A percentile compares a stretch with the other conserved stretches of the same genome.
Evolutionary conservation across 2,797 vertebrate species (phyloP).

Genomic region (Pempheris klunzingeri): DNA sequence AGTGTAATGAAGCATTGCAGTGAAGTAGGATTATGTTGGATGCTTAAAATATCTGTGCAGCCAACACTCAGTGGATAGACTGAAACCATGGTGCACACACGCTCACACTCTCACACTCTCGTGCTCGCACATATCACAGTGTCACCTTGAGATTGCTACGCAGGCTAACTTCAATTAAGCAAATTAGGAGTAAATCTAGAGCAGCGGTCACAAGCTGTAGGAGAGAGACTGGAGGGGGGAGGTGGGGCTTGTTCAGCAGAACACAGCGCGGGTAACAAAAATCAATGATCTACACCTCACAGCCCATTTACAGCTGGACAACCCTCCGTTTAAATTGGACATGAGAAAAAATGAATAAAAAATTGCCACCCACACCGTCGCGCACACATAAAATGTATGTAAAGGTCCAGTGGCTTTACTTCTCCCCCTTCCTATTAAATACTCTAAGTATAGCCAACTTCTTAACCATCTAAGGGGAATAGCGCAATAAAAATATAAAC

Average conservation of each 20-base stretch:
- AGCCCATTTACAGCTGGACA: constrained; percentile 55
- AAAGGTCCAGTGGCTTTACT: constrained; percentile 20
- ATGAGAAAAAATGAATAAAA: constrained; percentile 12
- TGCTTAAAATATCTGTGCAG: constrained; percentile 47
- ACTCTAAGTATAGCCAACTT: constrained; percentile 4
- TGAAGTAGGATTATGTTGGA: constrained; percentile 55
- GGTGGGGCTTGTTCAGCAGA: constrained; percentile 68
- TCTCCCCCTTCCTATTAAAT: not conserved
- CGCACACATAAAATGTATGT: constrained; percentile 3
- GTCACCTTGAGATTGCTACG: constrained; percentile 81
- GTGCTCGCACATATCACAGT: constrained; percentile 51
- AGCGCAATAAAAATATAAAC: not conserved
- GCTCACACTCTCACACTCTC: constrained; percentile 24
- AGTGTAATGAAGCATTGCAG: constrained; percentile 52
- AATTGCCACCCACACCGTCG: constrained; percentile 16
- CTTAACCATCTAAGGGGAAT: not conserved
- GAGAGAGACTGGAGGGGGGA: constrained; percentile 37
- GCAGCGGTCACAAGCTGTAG: constrained; percentile 66
- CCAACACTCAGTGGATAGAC: constrained; percentile 32
- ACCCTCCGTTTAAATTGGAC: constrained; percentile 48
- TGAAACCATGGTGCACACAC: constrained; percentile 13
- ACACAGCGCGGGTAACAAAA: constrained; percentile 64
- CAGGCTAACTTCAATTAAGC: constrained; percentile 83
- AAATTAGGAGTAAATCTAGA: constrained; percentile 81
- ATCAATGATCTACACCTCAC: constrained; percentile 74